Conservation (phyloP, 2,888 invertebrate genomes). For the Agrilus biguttatus region DNA sequence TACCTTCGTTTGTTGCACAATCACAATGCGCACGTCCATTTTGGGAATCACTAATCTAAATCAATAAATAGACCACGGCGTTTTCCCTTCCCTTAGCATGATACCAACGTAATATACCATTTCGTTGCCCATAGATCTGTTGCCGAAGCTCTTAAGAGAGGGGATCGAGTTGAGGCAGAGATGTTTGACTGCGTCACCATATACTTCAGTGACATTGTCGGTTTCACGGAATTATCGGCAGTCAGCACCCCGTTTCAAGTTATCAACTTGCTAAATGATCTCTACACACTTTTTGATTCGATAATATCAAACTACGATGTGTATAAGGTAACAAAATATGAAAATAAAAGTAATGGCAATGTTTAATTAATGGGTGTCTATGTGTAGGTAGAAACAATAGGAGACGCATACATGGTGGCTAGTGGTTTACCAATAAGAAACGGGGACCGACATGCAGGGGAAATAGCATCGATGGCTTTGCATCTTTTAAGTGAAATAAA, state of each 20-base stretch:
- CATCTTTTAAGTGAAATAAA: slow-evolving; percentile 57
- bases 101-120: no score
- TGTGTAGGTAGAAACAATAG: slow-evolving; percentile 61
- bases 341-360: no score
- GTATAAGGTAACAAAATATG: slow-evolving; percentile 48
- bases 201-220: slow-evolving; percentile 74
- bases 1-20: no score
- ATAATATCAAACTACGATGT: slow-evolving; percentile 79
- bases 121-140: slow-evolving; percentile 44
- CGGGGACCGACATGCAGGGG: slow-evolving; percentile 59
- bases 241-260: slow-evolving; percentile 71
- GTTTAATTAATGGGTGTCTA: no score
- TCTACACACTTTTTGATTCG: slow-evolving; percentile 79
- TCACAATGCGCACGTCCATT: no score
- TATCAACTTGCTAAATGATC: slow-evolving; percentile 72
- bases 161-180: slow-evolving; percentile 67
- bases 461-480: slow-evolving; percentile 65
- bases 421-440: slow-evolving; percentile 63
- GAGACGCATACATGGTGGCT: slow-evolving; percentile 73
- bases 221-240: slow-evolving; percentile 67
- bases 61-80: no score
- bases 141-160: slow-evolving; percentile 64
- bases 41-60: no score
- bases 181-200: slow-evolving; percentile 71
- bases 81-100: no score